Conservation (phyloP, 2,797 vertebrate species). For the Miichthys miiuy region DNA sequence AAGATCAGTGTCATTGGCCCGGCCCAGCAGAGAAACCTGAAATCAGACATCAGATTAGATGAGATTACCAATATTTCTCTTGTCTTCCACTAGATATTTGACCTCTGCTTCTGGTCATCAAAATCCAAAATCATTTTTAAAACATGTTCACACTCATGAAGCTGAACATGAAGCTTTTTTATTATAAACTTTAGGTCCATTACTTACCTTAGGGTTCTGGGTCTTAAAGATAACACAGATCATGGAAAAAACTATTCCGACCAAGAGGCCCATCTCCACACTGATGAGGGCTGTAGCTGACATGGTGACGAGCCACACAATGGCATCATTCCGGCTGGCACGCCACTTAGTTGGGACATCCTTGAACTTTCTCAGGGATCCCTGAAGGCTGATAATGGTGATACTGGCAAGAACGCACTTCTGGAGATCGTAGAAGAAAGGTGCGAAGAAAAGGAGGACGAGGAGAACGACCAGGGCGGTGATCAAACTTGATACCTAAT, state of each 20-base stretch:
- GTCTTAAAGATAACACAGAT: slow-evolving; percentile 88
- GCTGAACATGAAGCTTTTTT: neutral
- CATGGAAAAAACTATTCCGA: slow-evolving; percentile 92
- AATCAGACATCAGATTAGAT: slow-evolving; percentile 4
- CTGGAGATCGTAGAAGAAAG: slow-evolving; percentile 92
- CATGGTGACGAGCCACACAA: slow-evolving; percentile 91
- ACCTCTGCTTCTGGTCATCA: too few species aligned
- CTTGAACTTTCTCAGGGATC: slow-evolving; percentile 91
- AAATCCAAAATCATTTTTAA: neutral
- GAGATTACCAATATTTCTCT: neutral
- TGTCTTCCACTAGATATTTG: neutral
- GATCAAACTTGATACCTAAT: slow-evolving; percentile 90
- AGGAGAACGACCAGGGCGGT: slow-evolving; percentile 94
- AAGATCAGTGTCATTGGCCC: slow-evolving; percentile 82
- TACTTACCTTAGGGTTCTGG: slow-evolving; percentile 85
- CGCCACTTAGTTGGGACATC: slow-evolving; percentile 91
- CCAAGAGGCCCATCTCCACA: slow-evolving; percentile 91
- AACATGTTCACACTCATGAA: neutral
- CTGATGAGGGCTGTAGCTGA: slow-evolving; percentile 90
- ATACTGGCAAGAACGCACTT: slow-evolving; percentile 95
- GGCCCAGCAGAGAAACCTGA: slow-evolving; percentile 88
- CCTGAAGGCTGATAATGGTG: slow-evolving; percentile 94
- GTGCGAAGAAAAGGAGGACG: slow-evolving; percentile 94
- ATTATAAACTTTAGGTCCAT: neutral
- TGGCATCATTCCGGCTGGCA: slow-evolving; percentile 86